Base-by-base conservation (phyloP, 2,888 invertebrate species). In the Phengaris arion region DNA sequence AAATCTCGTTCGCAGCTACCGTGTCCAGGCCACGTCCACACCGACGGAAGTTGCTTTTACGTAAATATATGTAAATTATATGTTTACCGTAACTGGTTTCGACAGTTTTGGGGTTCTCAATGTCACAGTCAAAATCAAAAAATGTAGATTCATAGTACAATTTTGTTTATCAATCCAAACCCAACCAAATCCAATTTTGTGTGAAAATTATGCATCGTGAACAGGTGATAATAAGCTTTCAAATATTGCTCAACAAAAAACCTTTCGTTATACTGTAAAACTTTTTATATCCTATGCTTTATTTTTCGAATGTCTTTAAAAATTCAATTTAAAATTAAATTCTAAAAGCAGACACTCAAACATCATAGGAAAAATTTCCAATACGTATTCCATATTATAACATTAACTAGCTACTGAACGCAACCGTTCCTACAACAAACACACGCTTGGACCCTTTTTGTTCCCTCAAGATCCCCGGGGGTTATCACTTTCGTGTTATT, bases 41-140 rank as follows among this genome's bases (percentile, higher is more conserved):
- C 13, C 55, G 87, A 89, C 90, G 92, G 92, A 92, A 91, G 91
- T 90, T 86, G 82, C 87, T 89, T 90, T 89, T 89, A 89, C 87
- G 86, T 89, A 90, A 92, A 91, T 91, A 85, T 89, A 91, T 92
- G 91, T 86, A 92, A 90, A 92, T 90, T 86, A 86, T 84, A 82
- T 84, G 82, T 85, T 88, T 86, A 86, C 83, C 86, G 86, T 85
- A 87, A 87, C 85, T 87, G 86, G 85, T 87, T 84, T 85, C 87
- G 85, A 82, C 83, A 85, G 82, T 81, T 81, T 86, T 89, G 89
- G 88, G 86, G 87, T 86, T 84, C 83, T 80, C 80, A 6, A 45
- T 45, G 64, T 64, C 64, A 6, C 35, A 6, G 13, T 7, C 2
- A 12, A 13, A 35, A 12, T 10, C 35, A 64, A 10, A 57, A 15